Evolutionary conservation across 2,888 invertebrate genomes (phyloP).

Genomic region (Onchidella celtica): DNA sequence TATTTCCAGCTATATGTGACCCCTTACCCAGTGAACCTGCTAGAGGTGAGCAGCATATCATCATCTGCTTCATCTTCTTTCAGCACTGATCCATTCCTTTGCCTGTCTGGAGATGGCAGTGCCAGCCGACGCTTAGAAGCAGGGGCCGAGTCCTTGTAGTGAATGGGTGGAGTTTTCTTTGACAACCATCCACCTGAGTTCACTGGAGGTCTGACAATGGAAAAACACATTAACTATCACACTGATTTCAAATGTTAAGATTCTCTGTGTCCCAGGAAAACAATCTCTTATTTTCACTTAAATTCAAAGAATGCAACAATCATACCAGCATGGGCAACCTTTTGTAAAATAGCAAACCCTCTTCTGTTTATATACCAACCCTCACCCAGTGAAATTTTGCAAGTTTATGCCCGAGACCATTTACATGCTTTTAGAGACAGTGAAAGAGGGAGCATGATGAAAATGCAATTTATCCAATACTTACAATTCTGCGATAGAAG

Average conservation of each 20-base stretch:
- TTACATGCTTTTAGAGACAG: no score
- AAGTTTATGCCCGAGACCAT: no score
- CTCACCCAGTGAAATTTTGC: no score
- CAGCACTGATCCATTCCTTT: conserved; percentile 11
- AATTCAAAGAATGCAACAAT: no score
- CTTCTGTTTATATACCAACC: no score
- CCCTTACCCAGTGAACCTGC: conserved; percentile 34
- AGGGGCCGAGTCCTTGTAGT: background rate
- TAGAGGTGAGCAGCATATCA: background rate
- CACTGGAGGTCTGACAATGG: conserved; percentile 29
- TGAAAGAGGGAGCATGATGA: no score
- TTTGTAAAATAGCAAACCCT: no score
- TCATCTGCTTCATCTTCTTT: background rate
- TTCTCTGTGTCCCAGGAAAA: background rate
- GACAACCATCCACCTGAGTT: background rate
- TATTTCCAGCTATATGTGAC: background rate
- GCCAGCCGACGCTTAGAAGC: conserved; percentile 25
- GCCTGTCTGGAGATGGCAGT: conserved; percentile 43
- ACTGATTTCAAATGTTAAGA: background rate
- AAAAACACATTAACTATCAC: background rate
- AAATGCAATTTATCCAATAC: background rate
- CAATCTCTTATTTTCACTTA: no score
- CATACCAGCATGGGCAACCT: no score
- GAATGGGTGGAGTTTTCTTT: conserved; percentile 33
- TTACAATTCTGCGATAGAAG: background rate